phyloP scores from a whole-genome alignment of 2,797 vertebrate species.

The Characodon lateralis region DNA sequence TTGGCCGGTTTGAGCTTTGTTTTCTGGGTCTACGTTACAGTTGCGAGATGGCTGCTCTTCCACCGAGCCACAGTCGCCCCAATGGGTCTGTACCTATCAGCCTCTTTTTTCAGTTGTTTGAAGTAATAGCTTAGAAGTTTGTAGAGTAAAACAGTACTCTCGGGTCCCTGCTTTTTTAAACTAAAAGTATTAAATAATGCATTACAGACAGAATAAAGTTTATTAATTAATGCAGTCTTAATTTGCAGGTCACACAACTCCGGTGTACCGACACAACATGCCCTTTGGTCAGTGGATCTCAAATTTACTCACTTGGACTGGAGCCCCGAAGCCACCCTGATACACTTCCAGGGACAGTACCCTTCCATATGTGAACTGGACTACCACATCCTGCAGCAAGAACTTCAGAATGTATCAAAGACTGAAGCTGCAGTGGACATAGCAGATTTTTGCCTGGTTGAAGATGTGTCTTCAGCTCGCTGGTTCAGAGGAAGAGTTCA shows the following conservation, averaged over 20 bases:
- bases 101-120: too few relatives aligned
- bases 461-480: constrained; percentile 81
- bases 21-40: too few relatives aligned
- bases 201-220: neutral
- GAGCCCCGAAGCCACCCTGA: constrained; percentile 79
- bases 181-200: neutral
- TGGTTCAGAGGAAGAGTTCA: constrained; percentile 93
- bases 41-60: neutral
- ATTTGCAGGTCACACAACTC: constrained; percentile 76
- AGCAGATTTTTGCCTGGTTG: constrained; percentile 87
- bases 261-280: constrained; percentile 46
- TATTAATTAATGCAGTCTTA: constrained; percentile 7
- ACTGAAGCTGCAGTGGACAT: constrained; percentile 66
- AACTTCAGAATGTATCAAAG: constrained; percentile 87
- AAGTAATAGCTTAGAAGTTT: too few relatives aligned
- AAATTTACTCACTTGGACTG: constrained; percentile 86
- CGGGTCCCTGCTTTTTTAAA: neutral
- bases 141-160: neutral
- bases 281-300: constrained; percentile 80
- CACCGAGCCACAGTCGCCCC: neutral
- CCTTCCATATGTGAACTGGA: constrained; percentile 85
- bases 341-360: constrained; percentile 89
- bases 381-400: constrained; percentile 88
- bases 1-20: neutral
- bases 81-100: neutral